Evolutionary conservation across 2,888 invertebrate species (phyloP).

Genomic region (Poecilus cupreus): DNA sequence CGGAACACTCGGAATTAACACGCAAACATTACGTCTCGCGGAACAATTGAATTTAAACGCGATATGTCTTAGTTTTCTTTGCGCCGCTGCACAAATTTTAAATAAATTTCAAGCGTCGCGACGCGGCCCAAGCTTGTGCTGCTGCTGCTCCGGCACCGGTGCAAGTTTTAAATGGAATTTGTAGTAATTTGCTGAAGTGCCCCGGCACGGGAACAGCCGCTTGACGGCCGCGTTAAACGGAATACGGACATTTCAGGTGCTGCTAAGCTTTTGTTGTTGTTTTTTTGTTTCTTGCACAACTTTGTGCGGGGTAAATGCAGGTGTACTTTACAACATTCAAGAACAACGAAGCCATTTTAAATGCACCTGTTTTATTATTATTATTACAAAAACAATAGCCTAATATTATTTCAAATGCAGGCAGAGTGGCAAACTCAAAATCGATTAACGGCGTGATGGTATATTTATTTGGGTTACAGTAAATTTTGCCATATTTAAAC

Average conservation of each 20-base stretch:
- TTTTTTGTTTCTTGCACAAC: background rate
- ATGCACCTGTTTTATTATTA: too few species aligned
- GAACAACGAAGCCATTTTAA: background rate
- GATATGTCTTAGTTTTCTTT: slow-evolving; percentile 51
- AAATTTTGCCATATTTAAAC: too few species aligned
- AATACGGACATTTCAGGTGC: slow-evolving; percentile 34
- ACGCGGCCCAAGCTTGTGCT: background rate
- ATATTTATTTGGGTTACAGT: too few species aligned
- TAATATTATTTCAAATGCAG: too few species aligned
- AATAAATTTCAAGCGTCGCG: slow-evolving; percentile 42
- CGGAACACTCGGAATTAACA: slow-evolving; percentile 45
- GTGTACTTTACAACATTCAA: background rate
- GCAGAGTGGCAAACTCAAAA: too few species aligned
- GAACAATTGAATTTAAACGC: slow-evolving; percentile 51
- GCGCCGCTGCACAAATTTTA: slow-evolving; percentile 52
- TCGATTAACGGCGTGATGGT: too few species aligned
- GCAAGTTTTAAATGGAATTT: slow-evolving; percentile 53
- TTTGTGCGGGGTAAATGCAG: background rate
- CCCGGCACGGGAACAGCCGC: background rate
- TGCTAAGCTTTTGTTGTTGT: background rate
- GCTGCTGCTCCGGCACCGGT: background rate
- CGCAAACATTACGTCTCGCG: slow-evolving; percentile 43
- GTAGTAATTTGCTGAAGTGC: slow-evolving; percentile 54
- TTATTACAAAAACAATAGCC: too few species aligned
- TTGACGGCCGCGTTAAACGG: slow-evolving; percentile 32